Percentiles rank a stretch among this genome's conserved stretches.
Evolutionary conservation across 2,113 vertebrate genomes (phyloP).

Genomic region (Stercorarius parasiticus): DNA sequence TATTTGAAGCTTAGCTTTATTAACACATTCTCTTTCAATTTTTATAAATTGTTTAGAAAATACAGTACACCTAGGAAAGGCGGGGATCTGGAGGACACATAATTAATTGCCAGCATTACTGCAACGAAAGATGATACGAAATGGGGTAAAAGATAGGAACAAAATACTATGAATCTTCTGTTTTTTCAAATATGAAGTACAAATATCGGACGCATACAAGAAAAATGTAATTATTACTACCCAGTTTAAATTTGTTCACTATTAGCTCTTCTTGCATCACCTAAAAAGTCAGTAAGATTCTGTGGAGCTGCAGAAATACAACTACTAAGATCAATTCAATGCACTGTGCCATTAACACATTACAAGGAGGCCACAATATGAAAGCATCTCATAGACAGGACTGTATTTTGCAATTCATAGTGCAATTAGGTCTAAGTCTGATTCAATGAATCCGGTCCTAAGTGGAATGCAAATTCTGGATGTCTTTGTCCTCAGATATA

Average conservation of each 20-base stretch:
- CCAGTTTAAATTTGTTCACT: neutral
- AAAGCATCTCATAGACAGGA: neutral
- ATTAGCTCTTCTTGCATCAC: neutral
- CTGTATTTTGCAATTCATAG: constrained; percentile 16
- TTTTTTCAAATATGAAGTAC: neutral
- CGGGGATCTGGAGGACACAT: neutral
- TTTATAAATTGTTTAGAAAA: neutral
- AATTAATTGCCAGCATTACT: neutral
- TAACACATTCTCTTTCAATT: neutral
- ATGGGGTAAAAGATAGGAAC: neutral
- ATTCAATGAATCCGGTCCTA: neutral
- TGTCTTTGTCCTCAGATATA: neutral
- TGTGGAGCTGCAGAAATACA: constrained; percentile 24
- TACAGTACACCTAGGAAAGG: neutral
- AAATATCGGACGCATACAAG: neutral
- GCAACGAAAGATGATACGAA: neutral
- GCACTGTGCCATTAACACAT: neutral
- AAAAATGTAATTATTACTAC: neutral
- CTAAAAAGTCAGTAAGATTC: neutral
- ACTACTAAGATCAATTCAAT: constrained; percentile 14
- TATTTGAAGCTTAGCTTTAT: neutral
- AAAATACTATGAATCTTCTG: neutral
- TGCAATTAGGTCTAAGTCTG: constrained; percentile 4
- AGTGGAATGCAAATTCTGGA: constrained; percentile 28
- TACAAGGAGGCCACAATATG: neutral